phyloP scores from a whole-genome alignment of 2,797 vertebrate genomes.

The Cossypha heuglini region DNA sequence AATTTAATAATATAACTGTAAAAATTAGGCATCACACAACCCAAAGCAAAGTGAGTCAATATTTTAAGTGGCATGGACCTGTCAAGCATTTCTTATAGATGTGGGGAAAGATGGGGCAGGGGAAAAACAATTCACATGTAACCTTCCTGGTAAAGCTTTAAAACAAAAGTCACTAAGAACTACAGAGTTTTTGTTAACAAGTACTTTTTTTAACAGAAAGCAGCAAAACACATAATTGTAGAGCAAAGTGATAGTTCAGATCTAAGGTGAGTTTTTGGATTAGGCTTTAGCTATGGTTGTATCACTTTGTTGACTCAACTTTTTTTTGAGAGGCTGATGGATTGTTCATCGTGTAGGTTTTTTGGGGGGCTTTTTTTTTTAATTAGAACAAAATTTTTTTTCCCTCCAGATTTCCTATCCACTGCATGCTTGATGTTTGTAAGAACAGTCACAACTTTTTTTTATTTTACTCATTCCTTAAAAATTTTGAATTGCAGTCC shows the following conservation, averaged over 20 bases:
- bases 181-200: neutral
- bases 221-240: neutral
- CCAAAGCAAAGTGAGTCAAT: neutral
- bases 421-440: neutral
- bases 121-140: neutral
- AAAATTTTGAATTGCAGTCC: neutral
- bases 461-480: neutral
- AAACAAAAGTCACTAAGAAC: neutral
- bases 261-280: neutral
- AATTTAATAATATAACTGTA: neutral
- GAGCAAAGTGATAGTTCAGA: neutral
- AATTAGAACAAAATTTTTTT: neutral
- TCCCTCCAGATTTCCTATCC: neutral
- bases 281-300: neutral
- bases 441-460: neutral
- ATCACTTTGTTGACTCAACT: neutral
- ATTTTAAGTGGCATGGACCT: neutral
- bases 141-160: neutral
- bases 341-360: accelerated
- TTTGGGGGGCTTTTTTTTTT: accelerated
- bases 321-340: neutral
- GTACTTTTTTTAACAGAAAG: neutral
- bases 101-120: neutral
- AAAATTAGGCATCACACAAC: neutral
- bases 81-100: neutral